Evolutionary conservation across 2,888 invertebrate species (phyloP), one percentile per base, ranked within the genome.

Genomic region (Erebia aethiops): DNA sequence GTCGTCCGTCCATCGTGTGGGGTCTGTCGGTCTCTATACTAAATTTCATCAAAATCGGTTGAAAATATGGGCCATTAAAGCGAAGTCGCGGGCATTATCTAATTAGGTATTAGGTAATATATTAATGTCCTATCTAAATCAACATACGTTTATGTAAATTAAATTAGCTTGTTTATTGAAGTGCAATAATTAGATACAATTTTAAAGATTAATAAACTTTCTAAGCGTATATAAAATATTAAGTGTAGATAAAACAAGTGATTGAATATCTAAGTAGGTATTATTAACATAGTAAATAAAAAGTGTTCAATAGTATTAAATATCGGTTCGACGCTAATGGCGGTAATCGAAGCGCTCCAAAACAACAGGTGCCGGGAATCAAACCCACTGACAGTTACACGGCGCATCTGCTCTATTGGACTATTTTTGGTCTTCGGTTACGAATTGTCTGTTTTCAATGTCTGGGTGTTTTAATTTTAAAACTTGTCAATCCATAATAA

Each of bases 301-400:
- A 56, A 26, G 13, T 68, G 71, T 72, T 78, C 78, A 80, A 80
- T 81, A 83, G 87, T 88, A 88, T 89, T 90, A 86, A 87, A 88
- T 91, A 87, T 90, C 91, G 83, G 80, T 77, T 79, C 77, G 77
- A 73, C 84, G 77, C 92, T 92, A 92, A 93, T 92, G 92, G 91
- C 77, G 89, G 78, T 83, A 89, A 91, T 91, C 87, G 92, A 90
- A 88, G 87, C 84, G 85, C 87, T 85, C 80, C 84, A 87, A 89
- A 89, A 90, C 90, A 91, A 88, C 92, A 92, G 93, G 91, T 93
- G 93, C 69, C 79, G 77, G 84, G 89, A 88, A 87, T 93, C 92
- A 92, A 92, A 92, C 89, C 85, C 80, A 77, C 71, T 81, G 90
- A 88, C 90, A 87, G 87, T 87, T 79, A 92, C 86, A 81, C 73